These are phyloP conservation scores for Tetrax tetrax DNA, from an alignment of 2,113 vertebrate species.

Conservation along the genomic window DNA sequence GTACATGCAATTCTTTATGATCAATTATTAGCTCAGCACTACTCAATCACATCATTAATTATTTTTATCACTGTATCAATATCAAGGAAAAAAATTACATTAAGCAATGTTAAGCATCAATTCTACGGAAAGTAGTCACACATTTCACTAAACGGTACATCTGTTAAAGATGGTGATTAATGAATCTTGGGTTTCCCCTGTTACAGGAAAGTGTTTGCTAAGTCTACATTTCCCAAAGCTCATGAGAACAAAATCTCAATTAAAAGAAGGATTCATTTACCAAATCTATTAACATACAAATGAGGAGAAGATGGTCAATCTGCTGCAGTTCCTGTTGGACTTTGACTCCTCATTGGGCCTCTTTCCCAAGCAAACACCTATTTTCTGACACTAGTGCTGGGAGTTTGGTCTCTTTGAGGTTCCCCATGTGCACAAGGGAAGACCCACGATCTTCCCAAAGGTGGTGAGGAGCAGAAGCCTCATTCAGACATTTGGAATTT, in stretches of 20 bases:
- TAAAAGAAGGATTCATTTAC: not conserved
- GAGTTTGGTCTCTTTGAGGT: rapidly evolving
- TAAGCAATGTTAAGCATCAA: not conserved
- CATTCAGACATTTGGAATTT: not conserved
- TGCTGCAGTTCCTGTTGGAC: not conserved
- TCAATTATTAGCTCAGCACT: not conserved
- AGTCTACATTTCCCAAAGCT: not conserved
- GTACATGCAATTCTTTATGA: not conserved
- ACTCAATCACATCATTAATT: not conserved
- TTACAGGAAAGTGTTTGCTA: not conserved
- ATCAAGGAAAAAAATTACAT: not conserved
- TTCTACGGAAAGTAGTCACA: not conserved
- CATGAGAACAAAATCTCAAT: not conserved
- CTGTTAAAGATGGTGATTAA: too few relatives aligned
- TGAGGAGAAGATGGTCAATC: not conserved
- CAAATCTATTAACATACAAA: not conserved
- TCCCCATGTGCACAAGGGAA: not conserved
- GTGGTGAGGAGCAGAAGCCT: not conserved
- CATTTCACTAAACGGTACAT: not conserved
- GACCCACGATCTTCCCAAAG: not conserved
- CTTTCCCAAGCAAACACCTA: not conserved
- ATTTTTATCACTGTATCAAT: not conserved
- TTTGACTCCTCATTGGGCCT: not conserved
- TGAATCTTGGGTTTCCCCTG: not conserved
- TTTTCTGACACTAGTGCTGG: not conserved